Evolutionary conservation across 2,797 vertebrate species (phyloP).

Genomic region (Crocidura indochinensis): DNA sequence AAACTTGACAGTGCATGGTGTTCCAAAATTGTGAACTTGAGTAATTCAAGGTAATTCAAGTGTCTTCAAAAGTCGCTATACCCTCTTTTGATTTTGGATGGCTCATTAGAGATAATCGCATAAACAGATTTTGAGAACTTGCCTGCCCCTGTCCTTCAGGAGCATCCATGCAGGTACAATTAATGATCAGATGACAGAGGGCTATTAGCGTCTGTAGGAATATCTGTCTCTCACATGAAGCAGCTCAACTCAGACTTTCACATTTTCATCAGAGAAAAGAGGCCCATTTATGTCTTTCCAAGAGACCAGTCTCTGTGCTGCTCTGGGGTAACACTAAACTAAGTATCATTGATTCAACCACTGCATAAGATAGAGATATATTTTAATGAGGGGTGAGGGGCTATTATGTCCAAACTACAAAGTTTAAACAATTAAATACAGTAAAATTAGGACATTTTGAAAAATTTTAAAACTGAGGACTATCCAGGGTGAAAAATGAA

Average conservation of each 20-base stretch:
- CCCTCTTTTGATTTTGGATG: not conserved
- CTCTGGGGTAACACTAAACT: not conserved
- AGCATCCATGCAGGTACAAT: not conserved
- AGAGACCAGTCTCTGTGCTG: not conserved
- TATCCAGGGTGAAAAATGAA: conserved; percentile 7
- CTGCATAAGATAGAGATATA: not conserved
- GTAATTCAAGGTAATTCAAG: not conserved
- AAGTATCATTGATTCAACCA: not conserved
- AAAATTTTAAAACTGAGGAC: not conserved
- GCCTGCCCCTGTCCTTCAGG: not conserved
- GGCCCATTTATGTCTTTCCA: not conserved
- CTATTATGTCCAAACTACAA: conserved; percentile 1
- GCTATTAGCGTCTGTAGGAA: not conserved
- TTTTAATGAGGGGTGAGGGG: not conserved
- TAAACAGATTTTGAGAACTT: not conserved
- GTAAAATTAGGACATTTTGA: not conserved
- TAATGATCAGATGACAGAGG: not conserved
- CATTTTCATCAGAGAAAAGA: not conserved
- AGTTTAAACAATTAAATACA: conserved; percentile 46
- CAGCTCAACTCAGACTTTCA: not conserved
- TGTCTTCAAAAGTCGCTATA: not conserved
- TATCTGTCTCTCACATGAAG: not conserved
- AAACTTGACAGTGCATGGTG: not conserved
- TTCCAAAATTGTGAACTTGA: not conserved
- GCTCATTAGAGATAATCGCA: conserved; percentile 5